Evolutionary conservation across 2,888 invertebrate species (phyloP), one percentile per base, ranked within the genome.

Genomic region (Aleiodes testaceus): DNA sequence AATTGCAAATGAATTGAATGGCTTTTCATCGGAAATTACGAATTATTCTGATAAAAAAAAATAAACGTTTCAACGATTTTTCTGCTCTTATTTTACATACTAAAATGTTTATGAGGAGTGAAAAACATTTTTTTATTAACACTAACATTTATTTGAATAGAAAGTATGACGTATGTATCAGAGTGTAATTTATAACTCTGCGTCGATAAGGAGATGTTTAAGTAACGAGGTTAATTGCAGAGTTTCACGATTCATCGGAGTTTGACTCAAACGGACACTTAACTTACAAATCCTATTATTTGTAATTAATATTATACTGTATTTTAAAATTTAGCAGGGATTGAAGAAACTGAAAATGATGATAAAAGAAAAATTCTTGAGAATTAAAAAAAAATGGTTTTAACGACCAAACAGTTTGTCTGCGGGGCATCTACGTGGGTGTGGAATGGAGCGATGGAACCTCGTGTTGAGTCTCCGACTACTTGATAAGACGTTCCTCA

Each of bases 401-500:
- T 55, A 61, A 70, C 69, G 44, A 49, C 45, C 50, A 70, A 66
- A 61, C 36, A 72, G 65, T 73, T 61, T 44, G 69, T 49, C 69
- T 72, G 49, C 50, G 50, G 61, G 59, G 47, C 55, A 67, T 44
- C 45, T 20, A 63, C 47, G 30, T 55, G 71, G 63, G 55, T 74
- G 70, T 45, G 61, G 2, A 59, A 59, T 59, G 36, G 16, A 59
- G 59, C 42, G 59, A 59, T 59, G 59, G 42, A 59, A 59, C 36
- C 36, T 14, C 14, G 18, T 59, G 42, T 59, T 59, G 59, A 59
- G 69, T 74, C 71, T 72, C 66, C 66, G 65, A 66, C 74, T 77
- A 77, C 75, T 74, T 76, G 78, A 78, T 78, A 78, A 77, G 74
- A 65, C 69, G 61, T 63, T 59, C 69, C 73, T 49, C 74, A 72